These are phyloP conservation scores for Drosophila kanapiae DNA, from an alignment of 1,140 invertebrate species.

Conservation along the genomic window DNA sequence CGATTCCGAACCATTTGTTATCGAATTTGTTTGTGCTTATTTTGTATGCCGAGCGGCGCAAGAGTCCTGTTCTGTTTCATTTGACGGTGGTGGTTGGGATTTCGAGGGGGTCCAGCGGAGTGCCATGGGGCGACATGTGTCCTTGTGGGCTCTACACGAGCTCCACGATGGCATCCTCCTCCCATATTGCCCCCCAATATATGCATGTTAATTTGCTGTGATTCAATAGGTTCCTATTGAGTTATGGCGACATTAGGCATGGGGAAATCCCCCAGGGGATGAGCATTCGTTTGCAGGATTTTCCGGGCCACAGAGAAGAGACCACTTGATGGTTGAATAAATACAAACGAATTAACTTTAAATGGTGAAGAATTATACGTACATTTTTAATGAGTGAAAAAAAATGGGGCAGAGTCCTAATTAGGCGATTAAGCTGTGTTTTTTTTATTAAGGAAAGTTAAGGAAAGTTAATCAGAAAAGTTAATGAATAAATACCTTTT, in stretches of 20 bases:
- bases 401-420: background rate
- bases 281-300: slow-evolving; percentile 27
- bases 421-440: too few relatives aligned
- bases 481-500: background rate
- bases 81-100: slow-evolving; percentile 12
- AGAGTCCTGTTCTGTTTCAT: slow-evolving; percentile 34
- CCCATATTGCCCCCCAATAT: slow-evolving; percentile 32
- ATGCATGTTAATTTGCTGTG: slow-evolving; percentile 82
- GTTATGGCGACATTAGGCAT: slow-evolving; percentile 75
- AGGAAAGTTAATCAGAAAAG: background rate
- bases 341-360: slow-evolving; percentile 44
- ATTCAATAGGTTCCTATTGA: slow-evolving; percentile 81
- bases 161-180: background rate
- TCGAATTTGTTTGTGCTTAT: slow-evolving; percentile 80
- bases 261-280: slow-evolving; percentile 35
- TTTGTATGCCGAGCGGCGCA: slow-evolving; percentile 67
- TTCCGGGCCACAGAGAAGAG: background rate
- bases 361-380: slow-evolving; percentile 16
- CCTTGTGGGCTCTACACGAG: slow-evolving; percentile 50
- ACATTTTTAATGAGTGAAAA: background rate
- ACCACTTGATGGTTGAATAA: slow-evolving; percentile 31
- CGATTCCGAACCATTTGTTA: slow-evolving; percentile 80
- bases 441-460: background rate
- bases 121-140: slow-evolving; percentile 56
- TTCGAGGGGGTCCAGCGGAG: slow-evolving; percentile 16